These are phyloP conservation scores for Oceanites oceanicus DNA, from an alignment of 2,113 vertebrate genomes.

Conservation along the genomic window DNA sequence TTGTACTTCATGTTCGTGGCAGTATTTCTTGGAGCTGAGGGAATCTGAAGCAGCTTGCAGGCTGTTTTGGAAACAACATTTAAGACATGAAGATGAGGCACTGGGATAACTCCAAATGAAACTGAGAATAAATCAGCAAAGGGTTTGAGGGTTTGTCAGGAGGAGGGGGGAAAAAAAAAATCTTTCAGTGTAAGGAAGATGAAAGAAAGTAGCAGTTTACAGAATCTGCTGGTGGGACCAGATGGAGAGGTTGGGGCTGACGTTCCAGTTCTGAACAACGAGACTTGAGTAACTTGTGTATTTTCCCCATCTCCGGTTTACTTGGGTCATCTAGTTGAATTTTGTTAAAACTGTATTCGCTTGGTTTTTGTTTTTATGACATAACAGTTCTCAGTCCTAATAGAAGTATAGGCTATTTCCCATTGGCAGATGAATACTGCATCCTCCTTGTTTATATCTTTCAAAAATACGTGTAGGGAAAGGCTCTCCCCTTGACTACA, in stretches of 20 bases:
- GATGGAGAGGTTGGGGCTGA: neutral
- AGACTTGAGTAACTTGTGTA: neutral
- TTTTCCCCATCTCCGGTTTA: neutral
- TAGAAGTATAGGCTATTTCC: neutral
- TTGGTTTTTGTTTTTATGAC: neutral
- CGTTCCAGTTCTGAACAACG: neutral
- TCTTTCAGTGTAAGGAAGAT: neutral
- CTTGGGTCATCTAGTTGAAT: neutral
- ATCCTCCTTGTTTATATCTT: neutral
- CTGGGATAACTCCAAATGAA: conserved; percentile 18
- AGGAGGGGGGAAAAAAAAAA: neutral
- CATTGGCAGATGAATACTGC: neutral
- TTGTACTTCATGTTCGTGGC: neutral
- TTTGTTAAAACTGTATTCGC: neutral
- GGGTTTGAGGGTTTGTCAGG: neutral
- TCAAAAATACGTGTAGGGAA: neutral
- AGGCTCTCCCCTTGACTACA: neutral
- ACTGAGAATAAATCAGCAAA: neutral
- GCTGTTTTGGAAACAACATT: conserved; percentile 34
- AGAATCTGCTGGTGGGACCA: neutral
- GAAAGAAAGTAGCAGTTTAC: neutral
- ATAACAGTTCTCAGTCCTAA: neutral
- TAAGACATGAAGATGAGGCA: neutral
- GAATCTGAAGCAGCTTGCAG: conserved; percentile 16
- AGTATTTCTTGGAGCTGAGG: neutral